Base-by-base conservation (phyloP, 2,113 vertebrate species). In the Notiomystis cincta region DNA sequence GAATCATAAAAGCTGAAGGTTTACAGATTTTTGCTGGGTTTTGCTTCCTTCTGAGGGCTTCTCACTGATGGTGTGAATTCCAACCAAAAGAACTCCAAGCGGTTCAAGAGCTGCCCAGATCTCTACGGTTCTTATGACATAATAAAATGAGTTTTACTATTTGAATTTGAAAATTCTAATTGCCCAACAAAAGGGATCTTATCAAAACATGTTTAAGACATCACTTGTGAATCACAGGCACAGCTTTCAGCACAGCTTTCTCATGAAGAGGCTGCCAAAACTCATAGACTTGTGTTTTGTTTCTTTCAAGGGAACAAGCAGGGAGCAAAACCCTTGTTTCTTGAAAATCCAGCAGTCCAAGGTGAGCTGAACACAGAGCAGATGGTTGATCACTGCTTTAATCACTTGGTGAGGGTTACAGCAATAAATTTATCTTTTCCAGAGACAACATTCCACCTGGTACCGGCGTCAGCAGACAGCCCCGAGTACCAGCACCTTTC, bases 191-290 rank as follows among this genome's bases (percentile, higher is more conserved):
- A 89, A 77, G 17, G 76, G n/a, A 84, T 56, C 76, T 72, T 65
- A 94, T 60, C 88, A 89, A 89, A 96, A 91, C 88, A 89, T 23
- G 23, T 94, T 81, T 87, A 75, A 94, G 67, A 33, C 90, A 83
- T 82, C 90, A 40, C 64, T 78, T 30, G 60, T 93, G 91, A 94
- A 93, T 82, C 84, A 93, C 51, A 71, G 50, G 56, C 94, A 92
- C 72, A 85, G 86, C 58, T 85, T 64, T 85, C 48, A 62, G 80
- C 75, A 60, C 76, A 93, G 94, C 66, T 80, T 94, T 95, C 82
- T 86, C 53, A 6, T 35, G 58, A 90, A 66, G 76, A 60, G 85
- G 87, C 81, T 94, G 84, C 89, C 88, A 83, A 85, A 94, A 92
- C 66, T 54, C 73, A 64, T 4, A 38, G 33, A 44, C 82, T 90